These are phyloP conservation scores for Oncorhynchus nerka DNA, from an alignment of 2,113 vertebrate species.

Conservation along the genomic window DNA sequence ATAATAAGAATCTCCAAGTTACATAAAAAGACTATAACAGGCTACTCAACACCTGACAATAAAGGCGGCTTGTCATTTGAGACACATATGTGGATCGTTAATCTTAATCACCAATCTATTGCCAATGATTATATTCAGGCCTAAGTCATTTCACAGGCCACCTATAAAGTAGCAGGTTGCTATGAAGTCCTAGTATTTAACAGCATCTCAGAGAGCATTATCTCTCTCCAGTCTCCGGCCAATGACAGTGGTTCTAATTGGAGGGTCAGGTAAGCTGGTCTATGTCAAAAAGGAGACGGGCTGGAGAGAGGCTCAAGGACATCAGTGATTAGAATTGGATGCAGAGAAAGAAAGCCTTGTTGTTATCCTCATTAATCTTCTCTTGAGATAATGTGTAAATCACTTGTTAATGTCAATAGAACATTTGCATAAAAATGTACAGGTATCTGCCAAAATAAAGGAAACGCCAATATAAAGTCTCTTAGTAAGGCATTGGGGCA, in stretches of 20 bases:
- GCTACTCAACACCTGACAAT: background rate
- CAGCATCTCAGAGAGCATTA: background rate
- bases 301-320: constrained; percentile 19
- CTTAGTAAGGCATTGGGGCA: too few species aligned
- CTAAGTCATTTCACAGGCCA: too few species aligned
- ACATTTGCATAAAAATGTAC: too few species aligned
- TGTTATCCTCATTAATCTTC: too few species aligned
- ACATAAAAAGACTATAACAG: background rate
- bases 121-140: background rate
- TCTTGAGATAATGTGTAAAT: too few species aligned
- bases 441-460: too few species aligned
- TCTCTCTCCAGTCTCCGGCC: background rate
- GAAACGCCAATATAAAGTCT: too few species aligned
- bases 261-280: constrained; percentile 13
- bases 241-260: constrained; percentile 28
- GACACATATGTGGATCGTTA: background rate
- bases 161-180: background rate
- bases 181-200: background rate
- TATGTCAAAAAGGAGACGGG: constrained; percentile 17
- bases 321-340: constrained; percentile 5
- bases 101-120: background rate
- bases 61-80: background rate
- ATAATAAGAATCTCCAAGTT: background rate
- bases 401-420: too few species aligned
- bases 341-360: background rate